Evolutionary conservation across 2,113 vertebrate genomes (phyloP).

Genomic region (Drymodes brunneopygia): DNA sequence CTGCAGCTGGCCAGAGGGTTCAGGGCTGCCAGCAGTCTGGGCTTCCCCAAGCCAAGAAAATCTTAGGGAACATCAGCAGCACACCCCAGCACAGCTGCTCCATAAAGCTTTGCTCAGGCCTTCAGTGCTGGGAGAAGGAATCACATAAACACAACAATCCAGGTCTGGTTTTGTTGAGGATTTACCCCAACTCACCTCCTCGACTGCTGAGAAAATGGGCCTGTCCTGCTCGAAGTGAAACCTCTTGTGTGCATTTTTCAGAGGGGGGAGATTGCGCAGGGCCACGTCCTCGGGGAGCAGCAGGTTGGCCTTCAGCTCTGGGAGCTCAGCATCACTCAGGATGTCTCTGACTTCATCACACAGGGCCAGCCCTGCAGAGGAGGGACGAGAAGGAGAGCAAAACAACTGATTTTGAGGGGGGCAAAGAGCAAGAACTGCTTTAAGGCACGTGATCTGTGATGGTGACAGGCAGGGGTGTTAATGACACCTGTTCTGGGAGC

Average conservation of each 20-base stretch:
- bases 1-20: not conserved
- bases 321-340: slow-evolving; percentile 80
- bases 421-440: not conserved
- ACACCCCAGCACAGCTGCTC: not conserved
- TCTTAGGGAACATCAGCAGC: not conserved
- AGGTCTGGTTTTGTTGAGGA: not conserved
- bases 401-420: not conserved
- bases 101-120: not conserved
- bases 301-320: slow-evolving; percentile 77
- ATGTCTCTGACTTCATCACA: slow-evolving; percentile 79
- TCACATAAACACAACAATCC: not conserved
- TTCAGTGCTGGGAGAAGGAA: not conserved
- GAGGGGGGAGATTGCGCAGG: slow-evolving; percentile 86
- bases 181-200: slow-evolving; percentile 79
- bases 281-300: slow-evolving; percentile 91
- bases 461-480: not conserved
- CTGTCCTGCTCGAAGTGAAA: slow-evolving; percentile 80
- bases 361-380: slow-evolving; percentile 77
- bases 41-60: not conserved
- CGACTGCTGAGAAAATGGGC: slow-evolving; percentile 77
- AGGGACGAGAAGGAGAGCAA: not conserved
- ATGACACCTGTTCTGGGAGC: not conserved
- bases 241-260: slow-evolving; percentile 81
- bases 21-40: not conserved
- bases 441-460: accelerated